Percentiles rank a stretch among this genome's conserved stretches.
phyloP scores from a whole-genome alignment of 2,888 invertebrate genomes.

The Drosophila eohydei region DNA sequence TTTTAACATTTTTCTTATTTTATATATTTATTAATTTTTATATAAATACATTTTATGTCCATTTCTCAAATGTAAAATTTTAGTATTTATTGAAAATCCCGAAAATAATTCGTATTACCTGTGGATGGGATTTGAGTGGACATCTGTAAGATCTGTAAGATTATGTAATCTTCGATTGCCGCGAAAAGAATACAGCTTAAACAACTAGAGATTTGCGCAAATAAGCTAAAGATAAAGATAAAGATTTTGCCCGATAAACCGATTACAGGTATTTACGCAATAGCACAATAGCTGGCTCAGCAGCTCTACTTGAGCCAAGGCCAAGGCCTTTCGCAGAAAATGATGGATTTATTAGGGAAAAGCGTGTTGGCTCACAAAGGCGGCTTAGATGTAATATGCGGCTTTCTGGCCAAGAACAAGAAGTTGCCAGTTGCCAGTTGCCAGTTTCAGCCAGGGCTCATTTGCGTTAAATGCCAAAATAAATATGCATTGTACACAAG shows the following conservation, averaged over 20 bases:
- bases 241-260: slow-evolving; percentile 33
- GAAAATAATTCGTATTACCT: not conserved
- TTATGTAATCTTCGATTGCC: slow-evolving; percentile 5
- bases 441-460: slow-evolving; percentile 28
- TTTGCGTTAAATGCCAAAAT: slow-evolving; percentile 59
- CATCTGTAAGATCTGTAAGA: slow-evolving; percentile 1
- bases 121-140: not conserved
- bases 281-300: slow-evolving; percentile 6
- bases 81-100: too few relatives aligned
- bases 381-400: slow-evolving; percentile 68
- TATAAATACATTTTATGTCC: too few relatives aligned
- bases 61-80: too few relatives aligned
- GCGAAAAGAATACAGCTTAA: not conserved
- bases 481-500: slow-evolving; percentile 51
- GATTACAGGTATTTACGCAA: slow-evolving; percentile 40
- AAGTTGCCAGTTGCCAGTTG: slow-evolving; percentile 25
- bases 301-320: slow-evolving; percentile 29
- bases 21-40: too few relatives aligned
- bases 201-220: slow-evolving; percentile 52
- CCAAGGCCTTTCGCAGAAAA: slow-evolving; percentile 36
- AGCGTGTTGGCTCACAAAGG: slow-evolving; percentile 50
- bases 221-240: slow-evolving; percentile 35
- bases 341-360: slow-evolving; percentile 67
- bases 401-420: slow-evolving; percentile 49
- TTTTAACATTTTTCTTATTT: too few relatives aligned